These are phyloP conservation scores for Laspeyria flexula DNA, from an alignment of 2,888 invertebrate species.

Conservation along the genomic window DNA sequence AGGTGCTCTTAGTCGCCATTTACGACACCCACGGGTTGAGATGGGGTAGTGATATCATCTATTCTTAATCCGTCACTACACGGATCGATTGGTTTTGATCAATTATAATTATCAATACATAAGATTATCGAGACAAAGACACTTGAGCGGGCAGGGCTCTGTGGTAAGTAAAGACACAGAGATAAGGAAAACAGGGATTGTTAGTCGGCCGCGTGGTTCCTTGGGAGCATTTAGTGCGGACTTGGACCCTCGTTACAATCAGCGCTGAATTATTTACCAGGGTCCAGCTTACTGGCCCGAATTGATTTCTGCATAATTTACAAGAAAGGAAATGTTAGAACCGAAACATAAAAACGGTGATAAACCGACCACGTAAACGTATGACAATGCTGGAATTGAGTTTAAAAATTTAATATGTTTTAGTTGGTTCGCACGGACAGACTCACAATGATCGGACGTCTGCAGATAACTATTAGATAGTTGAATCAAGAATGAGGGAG, in stretches of 20 bases:
- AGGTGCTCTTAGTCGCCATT: too few relatives aligned
- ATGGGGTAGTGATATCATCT: too few relatives aligned
- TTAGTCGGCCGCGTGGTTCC: constrained; percentile 67
- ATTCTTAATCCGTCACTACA: too few relatives aligned
- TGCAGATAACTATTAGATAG: constrained; percentile 77
- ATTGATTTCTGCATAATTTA: constrained; percentile 84
- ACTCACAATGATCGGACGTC: constrained; percentile 57
- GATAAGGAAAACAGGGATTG: constrained; percentile 70
- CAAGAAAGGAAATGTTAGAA: constrained; percentile 64
- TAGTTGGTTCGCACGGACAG: constrained; percentile 25
- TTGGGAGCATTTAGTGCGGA: constrained; percentile 74
- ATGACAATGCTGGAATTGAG: constrained; percentile 42
- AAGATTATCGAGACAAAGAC: constrained; percentile 49
- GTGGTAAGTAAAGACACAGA: constrained; percentile 52
- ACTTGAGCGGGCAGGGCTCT: constrained; percentile 46
- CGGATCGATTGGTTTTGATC: too few relatives aligned
- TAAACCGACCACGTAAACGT: constrained; percentile 56
- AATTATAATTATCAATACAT: too few relatives aligned
- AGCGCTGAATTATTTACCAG: constrained; percentile 81
- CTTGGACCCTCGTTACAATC: constrained; percentile 80
- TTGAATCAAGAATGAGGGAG: constrained; percentile 77
- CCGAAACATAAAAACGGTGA: constrained; percentile 62
- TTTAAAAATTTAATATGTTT: constrained; percentile 41
- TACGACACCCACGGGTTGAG: too few relatives aligned
- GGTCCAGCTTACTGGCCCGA: constrained; percentile 71